Conservation (phyloP, 2,113 vertebrate species). For the Cercocebus atys region DNA sequence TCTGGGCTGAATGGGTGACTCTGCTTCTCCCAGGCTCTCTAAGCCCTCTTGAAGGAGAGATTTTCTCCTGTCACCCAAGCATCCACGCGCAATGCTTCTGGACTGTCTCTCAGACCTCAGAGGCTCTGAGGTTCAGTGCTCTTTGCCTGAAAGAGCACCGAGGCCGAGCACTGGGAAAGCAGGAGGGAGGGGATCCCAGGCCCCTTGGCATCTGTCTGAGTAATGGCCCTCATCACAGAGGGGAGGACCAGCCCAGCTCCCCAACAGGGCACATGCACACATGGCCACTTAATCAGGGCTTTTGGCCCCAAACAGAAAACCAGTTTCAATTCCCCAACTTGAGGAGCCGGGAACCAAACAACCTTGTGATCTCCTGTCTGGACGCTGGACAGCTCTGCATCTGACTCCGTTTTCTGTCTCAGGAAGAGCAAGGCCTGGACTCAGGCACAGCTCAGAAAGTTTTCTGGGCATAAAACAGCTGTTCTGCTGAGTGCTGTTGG, state of each 20-base stretch:
- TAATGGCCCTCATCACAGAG: not conserved
- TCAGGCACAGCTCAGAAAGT: not conserved
- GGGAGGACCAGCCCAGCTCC: not conserved
- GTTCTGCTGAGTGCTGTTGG: not conserved
- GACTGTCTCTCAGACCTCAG: not conserved
- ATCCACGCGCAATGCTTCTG: not conserved
- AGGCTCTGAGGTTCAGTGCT: not conserved
- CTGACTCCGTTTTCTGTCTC: not conserved
- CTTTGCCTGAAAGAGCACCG: not conserved
- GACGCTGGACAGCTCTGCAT: not conserved
- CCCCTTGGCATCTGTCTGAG: not conserved
- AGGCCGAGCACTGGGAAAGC: not conserved
- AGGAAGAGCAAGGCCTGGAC: not conserved
- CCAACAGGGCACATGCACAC: not conserved
- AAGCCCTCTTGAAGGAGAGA: not conserved
- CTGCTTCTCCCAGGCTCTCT: not conserved
- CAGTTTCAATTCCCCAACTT: not conserved
- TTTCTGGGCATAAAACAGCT: not conserved
- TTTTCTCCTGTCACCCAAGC: not conserved
- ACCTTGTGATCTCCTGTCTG: not conserved
- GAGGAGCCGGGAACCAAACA: not conserved
- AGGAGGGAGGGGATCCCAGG: not conserved
- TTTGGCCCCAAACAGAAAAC: not conserved
- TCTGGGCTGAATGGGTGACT: not conserved
- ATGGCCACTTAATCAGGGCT: not conserved